Conservation (phyloP, 2,888 invertebrate species). For the Andrena bucephala region DNA sequence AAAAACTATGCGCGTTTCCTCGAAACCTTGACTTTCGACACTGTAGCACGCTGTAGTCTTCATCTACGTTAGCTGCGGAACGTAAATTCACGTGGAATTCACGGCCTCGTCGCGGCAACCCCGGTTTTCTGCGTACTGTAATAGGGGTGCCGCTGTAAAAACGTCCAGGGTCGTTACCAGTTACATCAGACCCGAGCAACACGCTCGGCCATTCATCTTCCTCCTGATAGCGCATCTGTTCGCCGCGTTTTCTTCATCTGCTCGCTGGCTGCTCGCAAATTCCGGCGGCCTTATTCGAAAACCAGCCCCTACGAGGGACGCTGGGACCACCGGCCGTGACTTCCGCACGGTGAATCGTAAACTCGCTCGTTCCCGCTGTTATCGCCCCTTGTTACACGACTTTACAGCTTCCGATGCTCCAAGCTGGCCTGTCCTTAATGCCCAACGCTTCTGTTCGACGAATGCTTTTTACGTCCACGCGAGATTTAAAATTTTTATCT, state of each 20-base stretch:
- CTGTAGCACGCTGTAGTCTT: no score
- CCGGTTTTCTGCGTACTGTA: conserved; percentile 19
- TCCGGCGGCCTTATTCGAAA: conserved; percentile 40
- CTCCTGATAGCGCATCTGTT: conserved; percentile 24
- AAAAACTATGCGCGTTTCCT: no score
- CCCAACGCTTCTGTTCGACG: conserved; percentile 8
- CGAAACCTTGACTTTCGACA: no score
- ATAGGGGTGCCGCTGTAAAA: conserved; percentile 56
- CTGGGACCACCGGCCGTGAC: neutral
- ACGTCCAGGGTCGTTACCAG: conserved; percentile 53
- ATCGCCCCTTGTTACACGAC: conserved; percentile 54
- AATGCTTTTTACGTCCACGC: neutral
- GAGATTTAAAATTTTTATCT: conserved; percentile 56
- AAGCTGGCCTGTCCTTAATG: conserved; percentile 29
- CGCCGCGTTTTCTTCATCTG: neutral
- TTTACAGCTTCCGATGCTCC: conserved; percentile 52
- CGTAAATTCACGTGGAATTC: neutral
- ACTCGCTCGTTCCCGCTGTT: conserved; percentile 45
- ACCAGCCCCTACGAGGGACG: neutral
- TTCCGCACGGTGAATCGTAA: conserved; percentile 52
- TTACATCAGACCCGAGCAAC: conserved; percentile 48
- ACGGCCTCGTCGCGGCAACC: conserved; percentile 6
- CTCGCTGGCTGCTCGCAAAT: conserved; percentile 39
- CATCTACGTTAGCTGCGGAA: neutral
- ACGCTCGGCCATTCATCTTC: conserved; percentile 57